These are phyloP conservation scores for Papilio elwesi DNA, from an alignment of 2,888 invertebrate genomes.

Conservation along the genomic window DNA sequence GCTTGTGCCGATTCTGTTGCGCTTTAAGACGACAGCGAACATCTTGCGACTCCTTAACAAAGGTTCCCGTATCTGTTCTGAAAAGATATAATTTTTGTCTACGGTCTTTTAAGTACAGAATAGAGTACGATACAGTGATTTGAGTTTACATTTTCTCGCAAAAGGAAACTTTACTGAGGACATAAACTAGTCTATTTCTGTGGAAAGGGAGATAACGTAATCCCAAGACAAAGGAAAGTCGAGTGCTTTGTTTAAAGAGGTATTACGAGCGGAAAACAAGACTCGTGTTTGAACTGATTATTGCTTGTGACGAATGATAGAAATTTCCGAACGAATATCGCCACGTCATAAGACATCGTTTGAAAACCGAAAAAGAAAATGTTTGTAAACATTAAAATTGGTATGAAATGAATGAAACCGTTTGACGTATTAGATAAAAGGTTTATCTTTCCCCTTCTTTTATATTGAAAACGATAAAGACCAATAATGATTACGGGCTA, in stretches of 20 bases:
- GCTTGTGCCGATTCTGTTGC: constrained; percentile 71
- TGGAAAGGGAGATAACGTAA: constrained; percentile 50
- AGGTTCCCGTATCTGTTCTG: constrained; percentile 71
- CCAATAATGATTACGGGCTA: constrained; percentile 38
- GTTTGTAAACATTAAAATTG: constrained; percentile 24
- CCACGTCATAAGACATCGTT: constrained; percentile 3
- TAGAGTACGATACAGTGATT: constrained; percentile 37
- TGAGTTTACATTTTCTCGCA: constrained; percentile 19
- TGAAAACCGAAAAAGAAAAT: constrained; percentile 13
- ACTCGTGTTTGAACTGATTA: constrained; percentile 37
- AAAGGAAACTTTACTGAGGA: constrained; percentile 9
- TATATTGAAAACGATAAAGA: constrained; percentile 33
- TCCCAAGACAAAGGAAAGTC: constrained; percentile 54
- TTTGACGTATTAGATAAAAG: constrained; percentile 19
- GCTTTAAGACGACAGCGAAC: constrained; percentile 67
- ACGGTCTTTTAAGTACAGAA: constrained; percentile 75
- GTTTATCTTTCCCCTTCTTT: constrained; percentile 31
- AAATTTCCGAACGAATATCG: constrained; percentile 50
- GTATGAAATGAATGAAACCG: background rate
- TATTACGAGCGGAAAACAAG: constrained; percentile 47
- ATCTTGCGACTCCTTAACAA: constrained; percentile 69
- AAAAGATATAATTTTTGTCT: constrained; percentile 79
- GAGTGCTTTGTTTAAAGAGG: constrained; percentile 54
- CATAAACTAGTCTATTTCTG: constrained; percentile 41
- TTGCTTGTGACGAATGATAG: constrained; percentile 52